phyloP scores from a whole-genome alignment of 1,140 invertebrate genomes.

The Oryctes rhinoceros region DNA sequence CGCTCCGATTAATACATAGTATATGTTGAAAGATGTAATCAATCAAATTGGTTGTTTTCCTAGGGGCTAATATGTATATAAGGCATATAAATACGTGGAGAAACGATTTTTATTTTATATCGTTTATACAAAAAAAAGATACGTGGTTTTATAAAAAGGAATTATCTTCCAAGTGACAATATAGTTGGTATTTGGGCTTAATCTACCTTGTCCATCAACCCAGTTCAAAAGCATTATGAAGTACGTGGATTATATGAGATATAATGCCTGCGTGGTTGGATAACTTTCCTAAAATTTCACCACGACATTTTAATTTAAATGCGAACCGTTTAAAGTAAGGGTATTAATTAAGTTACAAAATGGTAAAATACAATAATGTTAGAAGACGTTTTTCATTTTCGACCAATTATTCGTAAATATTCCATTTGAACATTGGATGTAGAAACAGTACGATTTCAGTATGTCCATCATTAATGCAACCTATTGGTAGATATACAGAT shows the following conservation, averaged over 20 bases:
- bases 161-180: not conserved
- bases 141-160: constrained; percentile 16
- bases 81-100: not conserved
- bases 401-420: too few species aligned
- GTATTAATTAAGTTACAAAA: not conserved
- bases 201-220: constrained; percentile 25
- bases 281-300: not conserved
- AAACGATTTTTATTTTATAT: constrained; percentile 6
- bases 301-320: not conserved
- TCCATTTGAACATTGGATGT: too few species aligned
- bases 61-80: not conserved
- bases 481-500: too few species aligned
- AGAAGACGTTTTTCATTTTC: too few species aligned
- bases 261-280: constrained; percentile 20
- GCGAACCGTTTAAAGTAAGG: not conserved
- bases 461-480: too few species aligned
- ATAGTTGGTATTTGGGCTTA: constrained; percentile 18
- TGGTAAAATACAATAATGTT: not conserved
- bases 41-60: not conserved
- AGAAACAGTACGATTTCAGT: too few species aligned
- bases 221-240: constrained; percentile 20
- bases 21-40: not conserved
- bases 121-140: constrained; percentile 16
- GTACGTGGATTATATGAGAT: constrained; percentile 13
- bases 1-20: not conserved